phyloP scores from a whole-genome alignment of 2,113 vertebrate genomes.

The Pogona vitticeps region DNA sequence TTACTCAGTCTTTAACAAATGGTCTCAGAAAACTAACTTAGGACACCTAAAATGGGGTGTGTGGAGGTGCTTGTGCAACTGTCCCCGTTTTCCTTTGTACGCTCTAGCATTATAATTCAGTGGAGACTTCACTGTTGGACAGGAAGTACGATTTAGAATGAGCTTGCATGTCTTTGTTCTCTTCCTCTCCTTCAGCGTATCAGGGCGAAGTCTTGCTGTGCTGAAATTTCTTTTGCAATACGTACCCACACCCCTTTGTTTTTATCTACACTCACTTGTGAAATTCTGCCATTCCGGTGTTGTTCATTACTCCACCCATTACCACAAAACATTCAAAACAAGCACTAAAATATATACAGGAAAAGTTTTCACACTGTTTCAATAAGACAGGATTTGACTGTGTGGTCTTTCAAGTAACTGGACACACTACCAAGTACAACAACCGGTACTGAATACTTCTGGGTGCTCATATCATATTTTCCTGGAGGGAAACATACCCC shows the following conservation, averaged over 20 bases:
- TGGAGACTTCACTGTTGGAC: neutral
- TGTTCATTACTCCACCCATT: neutral
- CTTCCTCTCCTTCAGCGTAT: constrained; percentile 2
- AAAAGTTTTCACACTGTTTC: neutral
- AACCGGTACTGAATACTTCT: neutral
- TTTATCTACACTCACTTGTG: constrained; percentile 1
- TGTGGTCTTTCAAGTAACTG: neutral
- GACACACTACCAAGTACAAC: neutral
- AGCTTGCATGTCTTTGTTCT: neutral
- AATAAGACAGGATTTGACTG: neutral
- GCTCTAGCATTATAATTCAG: neutral
- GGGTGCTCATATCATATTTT: neutral
- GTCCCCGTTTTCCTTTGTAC: neutral
- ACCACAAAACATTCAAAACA: neutral
- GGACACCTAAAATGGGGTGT: neutral
- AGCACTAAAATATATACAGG: neutral
- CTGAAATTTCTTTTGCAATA: constrained; percentile 18
- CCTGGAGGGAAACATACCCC: neutral
- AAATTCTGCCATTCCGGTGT: constrained; percentile 6
- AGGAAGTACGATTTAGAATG: neutral
- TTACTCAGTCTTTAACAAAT: neutral
- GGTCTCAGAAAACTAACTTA: no score
- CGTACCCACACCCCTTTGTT: neutral
- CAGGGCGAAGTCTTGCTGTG: neutral
- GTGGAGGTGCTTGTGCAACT: neutral